A percentile compares a stretch with the other conserved stretches of the same genome.
These are phyloP conservation scores for Romanomermis culicivorax DNA, from an alignment of 2,888 invertebrate species.

Conservation along the genomic window DNA sequence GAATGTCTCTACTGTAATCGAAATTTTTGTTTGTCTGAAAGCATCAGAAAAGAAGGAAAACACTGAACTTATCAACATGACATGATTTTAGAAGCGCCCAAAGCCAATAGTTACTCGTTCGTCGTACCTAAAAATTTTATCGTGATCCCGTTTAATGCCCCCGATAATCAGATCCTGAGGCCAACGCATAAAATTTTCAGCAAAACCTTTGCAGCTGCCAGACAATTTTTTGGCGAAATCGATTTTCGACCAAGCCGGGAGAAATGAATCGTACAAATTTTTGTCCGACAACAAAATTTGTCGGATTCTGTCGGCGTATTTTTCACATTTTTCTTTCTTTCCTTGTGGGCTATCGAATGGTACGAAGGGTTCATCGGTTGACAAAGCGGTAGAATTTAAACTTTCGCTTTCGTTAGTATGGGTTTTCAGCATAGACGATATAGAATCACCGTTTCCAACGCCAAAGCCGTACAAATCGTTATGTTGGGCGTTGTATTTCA, in stretches of 20 bases:
- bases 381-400: not conserved
- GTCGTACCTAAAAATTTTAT: not conserved
- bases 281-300: not conserved
- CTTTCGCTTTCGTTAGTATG: no score
- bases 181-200: constrained; percentile 96
- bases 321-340: not conserved
- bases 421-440: not conserved
- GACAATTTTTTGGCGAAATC: constrained; percentile 71
- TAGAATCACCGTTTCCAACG: not conserved
- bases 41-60: no score
- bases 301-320: not conserved
- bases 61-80: no score
- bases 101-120: no score
- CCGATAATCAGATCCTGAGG: constrained; percentile 88
- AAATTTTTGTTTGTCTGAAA: no score
- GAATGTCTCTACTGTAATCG: no score
- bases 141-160: constrained; percentile 53
- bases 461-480: not conserved
- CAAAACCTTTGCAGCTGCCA: constrained; percentile 90
- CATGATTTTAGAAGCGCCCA: no score
- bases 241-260: not conserved
- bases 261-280: not conserved
- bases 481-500: not conserved
- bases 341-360: not conserved
- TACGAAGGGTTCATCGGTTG: not conserved